phyloP scores from a whole-genome alignment of 2,888 invertebrate species.

The Orchestes rusci region DNA sequence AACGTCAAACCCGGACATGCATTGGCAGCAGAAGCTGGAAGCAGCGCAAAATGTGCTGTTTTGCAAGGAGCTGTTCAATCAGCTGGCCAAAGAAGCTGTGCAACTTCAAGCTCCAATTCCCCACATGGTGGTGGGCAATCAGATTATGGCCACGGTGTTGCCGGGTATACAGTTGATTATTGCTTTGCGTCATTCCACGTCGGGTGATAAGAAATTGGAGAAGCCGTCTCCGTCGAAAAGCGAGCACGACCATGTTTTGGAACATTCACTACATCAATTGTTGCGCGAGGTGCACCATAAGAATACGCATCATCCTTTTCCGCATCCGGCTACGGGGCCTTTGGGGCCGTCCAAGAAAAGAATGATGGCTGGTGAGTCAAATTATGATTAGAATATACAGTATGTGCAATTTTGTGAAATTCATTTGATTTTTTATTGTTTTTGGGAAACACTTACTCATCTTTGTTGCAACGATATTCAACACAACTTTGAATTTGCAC shows the following conservation, averaged over 20 bases:
- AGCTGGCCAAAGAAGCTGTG: constrained; percentile 90
- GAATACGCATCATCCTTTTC: constrained; percentile 89
- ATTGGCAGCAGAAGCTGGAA: constrained; percentile 96
- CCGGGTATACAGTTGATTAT: constrained; percentile 84
- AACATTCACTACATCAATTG: constrained; percentile 91
- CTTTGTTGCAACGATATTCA: neutral
- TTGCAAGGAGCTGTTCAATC: constrained; percentile 92
- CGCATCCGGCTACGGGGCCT: constrained; percentile 91
- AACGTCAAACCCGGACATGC: constrained; percentile 65
- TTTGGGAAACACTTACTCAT: neutral
- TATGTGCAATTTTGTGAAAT: neutral
- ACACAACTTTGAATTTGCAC: no score
- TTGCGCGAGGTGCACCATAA: constrained; percentile 86
- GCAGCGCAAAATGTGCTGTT: constrained; percentile 95
- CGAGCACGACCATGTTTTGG: constrained; percentile 94
- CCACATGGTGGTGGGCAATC: constrained; percentile 94
- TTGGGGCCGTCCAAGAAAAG: constrained; percentile 88
- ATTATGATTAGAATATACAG: neutral
- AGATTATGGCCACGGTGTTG: constrained; percentile 89
- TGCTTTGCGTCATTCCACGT: constrained; percentile 77
- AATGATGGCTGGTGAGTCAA: constrained; percentile 65
- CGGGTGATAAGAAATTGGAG: constrained; percentile 50
- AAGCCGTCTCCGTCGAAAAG: constrained; percentile 48
- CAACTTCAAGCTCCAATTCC: constrained; percentile 89
- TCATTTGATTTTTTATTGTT: neutral